Evolutionary conservation across 2,888 invertebrate species (phyloP).

Genomic region (Philonicus albiceps): DNA sequence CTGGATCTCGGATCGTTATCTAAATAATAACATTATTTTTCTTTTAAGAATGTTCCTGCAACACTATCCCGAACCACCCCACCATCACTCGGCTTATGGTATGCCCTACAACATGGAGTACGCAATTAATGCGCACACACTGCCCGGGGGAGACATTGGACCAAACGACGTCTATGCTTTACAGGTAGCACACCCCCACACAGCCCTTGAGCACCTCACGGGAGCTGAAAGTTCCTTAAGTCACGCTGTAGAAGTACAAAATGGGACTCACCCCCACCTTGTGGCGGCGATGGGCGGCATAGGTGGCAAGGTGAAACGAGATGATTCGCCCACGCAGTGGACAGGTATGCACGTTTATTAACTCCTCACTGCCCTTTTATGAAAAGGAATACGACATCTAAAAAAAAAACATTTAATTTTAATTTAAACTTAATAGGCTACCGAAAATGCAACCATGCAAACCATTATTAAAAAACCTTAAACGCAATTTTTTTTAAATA

Average conservation of each 20-base stretch:
- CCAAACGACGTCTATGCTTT: constrained; percentile 57
- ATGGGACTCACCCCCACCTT: constrained; percentile 54
- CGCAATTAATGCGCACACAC: constrained; percentile 53
- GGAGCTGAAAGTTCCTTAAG: constrained; percentile 58
- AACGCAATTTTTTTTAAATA: too few relatives aligned
- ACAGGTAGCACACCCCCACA: constrained; percentile 52
- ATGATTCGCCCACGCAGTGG: constrained; percentile 53
- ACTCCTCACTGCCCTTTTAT: background rate
- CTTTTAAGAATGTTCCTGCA: constrained; percentile 58
- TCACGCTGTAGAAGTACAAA: constrained; percentile 58
- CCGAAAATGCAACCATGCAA: too few relatives aligned
- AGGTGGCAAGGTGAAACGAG: constrained; percentile 59
- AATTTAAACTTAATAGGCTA: too few relatives aligned
- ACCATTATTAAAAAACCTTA: too few relatives aligned
- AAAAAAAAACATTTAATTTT: too few relatives aligned
- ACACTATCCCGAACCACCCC: constrained; percentile 58
- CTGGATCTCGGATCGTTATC: background rate
- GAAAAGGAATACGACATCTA: background rate
- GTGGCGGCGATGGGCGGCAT: constrained; percentile 57
- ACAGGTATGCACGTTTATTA: background rate
- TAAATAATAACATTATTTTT: background rate
- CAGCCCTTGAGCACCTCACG: constrained; percentile 56
- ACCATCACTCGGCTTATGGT: constrained; percentile 55
- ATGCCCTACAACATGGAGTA: constrained; percentile 64
- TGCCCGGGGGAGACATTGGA: constrained; percentile 55